Evolutionary conservation across 2,797 vertebrate genomes (phyloP).

Genomic region (Enteromius treurensis): DNA sequence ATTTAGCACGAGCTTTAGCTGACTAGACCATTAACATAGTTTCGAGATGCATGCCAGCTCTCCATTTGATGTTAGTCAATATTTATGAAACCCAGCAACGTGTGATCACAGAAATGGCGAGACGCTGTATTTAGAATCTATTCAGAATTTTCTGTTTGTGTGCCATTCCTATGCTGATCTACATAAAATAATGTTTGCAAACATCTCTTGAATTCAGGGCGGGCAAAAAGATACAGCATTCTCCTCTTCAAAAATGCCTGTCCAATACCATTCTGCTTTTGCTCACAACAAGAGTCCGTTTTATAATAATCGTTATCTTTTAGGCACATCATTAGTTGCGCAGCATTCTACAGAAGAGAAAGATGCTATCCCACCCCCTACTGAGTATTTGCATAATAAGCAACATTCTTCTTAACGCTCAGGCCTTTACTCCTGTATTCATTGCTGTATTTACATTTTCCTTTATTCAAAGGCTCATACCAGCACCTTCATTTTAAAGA

Average conservation of each 20-base stretch:
- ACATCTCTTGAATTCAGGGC: conserved; percentile 5
- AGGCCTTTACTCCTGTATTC: conserved; percentile 32
- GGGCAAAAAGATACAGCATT: conserved; percentile 34
- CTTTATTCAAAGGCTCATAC: conserved; percentile 36
- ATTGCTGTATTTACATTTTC: conserved; percentile 28
- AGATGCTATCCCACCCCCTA: conserved; percentile 15
- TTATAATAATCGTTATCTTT: conserved; percentile 60
- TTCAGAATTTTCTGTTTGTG: conserved; percentile 10
- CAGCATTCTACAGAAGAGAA: conserved; percentile 48
- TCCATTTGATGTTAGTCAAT: conserved; percentile 44
- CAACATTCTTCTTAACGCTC: conserved; percentile 50
- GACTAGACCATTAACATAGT: conserved; percentile 28
- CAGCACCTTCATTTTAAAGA: conserved; percentile 42
- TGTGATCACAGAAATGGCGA: conserved; percentile 29
- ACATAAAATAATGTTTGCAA: conserved; percentile 35
- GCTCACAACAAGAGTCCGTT: conserved; percentile 49
- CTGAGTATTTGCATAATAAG: conserved; percentile 58
- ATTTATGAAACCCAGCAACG: conserved; percentile 34
- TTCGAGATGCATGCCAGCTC: conserved; percentile 24
- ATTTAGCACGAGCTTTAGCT: conserved; percentile 26
- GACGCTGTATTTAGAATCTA: conserved; percentile 36
- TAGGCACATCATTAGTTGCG: conserved; percentile 56
- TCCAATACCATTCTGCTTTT: conserved; percentile 18
- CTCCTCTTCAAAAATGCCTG: conserved; percentile 9
- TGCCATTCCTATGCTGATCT: background rate